Evolutionary conservation across 2,888 invertebrate genomes (phyloP), one percentile per base, ranked within the genome.

Genomic region (Meiosimyza platycephala): DNA sequence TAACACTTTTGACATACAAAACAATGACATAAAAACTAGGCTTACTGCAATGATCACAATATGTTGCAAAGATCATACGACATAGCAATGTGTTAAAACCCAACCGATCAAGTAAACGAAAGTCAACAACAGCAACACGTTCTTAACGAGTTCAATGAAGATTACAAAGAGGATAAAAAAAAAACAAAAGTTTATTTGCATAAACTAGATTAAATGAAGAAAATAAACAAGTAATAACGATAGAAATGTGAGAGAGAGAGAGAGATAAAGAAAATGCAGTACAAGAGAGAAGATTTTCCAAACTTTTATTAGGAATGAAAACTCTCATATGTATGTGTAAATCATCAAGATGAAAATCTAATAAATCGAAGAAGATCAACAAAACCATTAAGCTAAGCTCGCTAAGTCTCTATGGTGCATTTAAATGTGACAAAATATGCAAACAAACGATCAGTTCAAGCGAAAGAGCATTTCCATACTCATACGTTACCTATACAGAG

Each of bases 161-260:
- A n/a, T 55, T n/a, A 11, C 11, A 18, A 12, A 12, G 16, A 22
- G 16, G 15, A 55, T 2, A 55, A n/a, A 6, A 55, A 6, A 22
- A n/a, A n/a, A 22, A 55, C n/a, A 18, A 18, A n/a, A 55, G 18
- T 16, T 33, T 70, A 70, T 70, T 70, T 62, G 62, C 70, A 62
- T 62, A 62, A 70, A 70, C 70, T 62, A 70, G 70, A 70, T 70
- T 70, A 70, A 15, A 15, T 7, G 54, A 50, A 47, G 50, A 69
- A 16, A 48, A 33, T 47, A 51, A 51, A 68, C 54, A 59, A 22
- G 51, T 47, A 48, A 33, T 18, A 55, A 18, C 40, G 0, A 22
- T 11, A n/a, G 55, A 55, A 40, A 40, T 7, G 40, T 7, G 40
- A 40, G 40, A 40, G 40, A 40, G 13, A 40, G 48, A 62, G 22